Conservation (phyloP, 2,113 vertebrate genomes). For the Fukomys damarensis region DNA sequence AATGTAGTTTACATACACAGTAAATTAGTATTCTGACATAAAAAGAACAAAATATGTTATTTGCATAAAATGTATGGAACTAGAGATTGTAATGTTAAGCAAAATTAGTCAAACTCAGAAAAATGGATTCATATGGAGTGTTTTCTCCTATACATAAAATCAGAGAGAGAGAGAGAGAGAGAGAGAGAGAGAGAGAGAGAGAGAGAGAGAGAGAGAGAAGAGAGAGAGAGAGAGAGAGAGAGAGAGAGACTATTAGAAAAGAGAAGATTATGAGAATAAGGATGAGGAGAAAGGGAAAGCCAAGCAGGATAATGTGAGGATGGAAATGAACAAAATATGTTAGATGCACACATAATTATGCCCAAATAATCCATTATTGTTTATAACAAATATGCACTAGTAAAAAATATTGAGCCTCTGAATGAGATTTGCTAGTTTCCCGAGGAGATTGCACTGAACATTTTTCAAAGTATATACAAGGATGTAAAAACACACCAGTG, state of each 20-base stretch:
- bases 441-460: neutral
- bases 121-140: neutral
- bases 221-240: neutral
- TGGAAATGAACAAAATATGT: neutral
- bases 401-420: neutral
- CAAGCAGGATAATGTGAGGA: neutral
- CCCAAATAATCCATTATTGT: neutral
- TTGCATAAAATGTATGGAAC: neutral
- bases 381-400: neutral
- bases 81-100: neutral
- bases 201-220: neutral
- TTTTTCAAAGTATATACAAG: neutral
- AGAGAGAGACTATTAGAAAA: neutral
- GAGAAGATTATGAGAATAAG: neutral
- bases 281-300: neutral
- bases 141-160: neutral
- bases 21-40: neutral
- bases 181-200: neutral
- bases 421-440: neutral
- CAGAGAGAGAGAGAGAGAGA: neutral
- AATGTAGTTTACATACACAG: neutral
- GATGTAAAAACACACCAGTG: neutral
- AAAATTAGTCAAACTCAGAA: neutral
- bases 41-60: neutral
- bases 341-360: neutral